Percentiles rank a stretch among this genome's conserved stretches.
These are phyloP conservation scores for Chrysogorgia sp. DNA, from an alignment of 92 coral and sea anemone genomes.

Conservation along the genomic window DNA sequence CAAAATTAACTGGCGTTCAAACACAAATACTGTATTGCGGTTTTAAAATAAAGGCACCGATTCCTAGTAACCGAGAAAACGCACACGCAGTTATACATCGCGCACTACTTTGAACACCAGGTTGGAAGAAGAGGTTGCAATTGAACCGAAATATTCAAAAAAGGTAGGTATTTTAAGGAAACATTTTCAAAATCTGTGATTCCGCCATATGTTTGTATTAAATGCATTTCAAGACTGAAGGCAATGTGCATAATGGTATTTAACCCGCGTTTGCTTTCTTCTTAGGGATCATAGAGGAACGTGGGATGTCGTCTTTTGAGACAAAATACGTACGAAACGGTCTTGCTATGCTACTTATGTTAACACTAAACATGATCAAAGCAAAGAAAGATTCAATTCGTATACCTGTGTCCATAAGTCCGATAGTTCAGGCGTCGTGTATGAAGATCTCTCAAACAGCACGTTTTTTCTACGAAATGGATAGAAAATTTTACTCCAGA, in stretches of 20 bases:
- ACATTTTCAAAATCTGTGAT: neutral
- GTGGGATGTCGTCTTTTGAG: neutral
- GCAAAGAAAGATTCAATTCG: conserved; percentile 5
- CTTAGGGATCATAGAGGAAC: conserved; percentile 14
- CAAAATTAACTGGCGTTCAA: neutral
- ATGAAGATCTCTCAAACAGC: neutral
- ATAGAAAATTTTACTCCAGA: conserved; percentile 25
- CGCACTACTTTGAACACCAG: neutral
- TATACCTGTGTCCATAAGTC: conserved; percentile 31
- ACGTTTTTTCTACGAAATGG: conserved; percentile 12
- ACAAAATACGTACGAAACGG: neutral
- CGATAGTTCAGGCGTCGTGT: conserved; percentile 18
- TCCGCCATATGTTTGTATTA: neutral
- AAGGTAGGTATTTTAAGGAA: neutral
- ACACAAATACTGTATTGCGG: conserved; percentile 28
- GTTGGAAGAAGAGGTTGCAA: neutral
- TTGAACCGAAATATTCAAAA: neutral
- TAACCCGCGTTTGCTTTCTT: neutral
- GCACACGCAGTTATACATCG: neutral
- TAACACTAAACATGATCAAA: neutral
- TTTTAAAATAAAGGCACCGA: conserved; percentile 17
- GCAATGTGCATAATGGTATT: no score
- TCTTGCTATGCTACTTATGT: neutral
- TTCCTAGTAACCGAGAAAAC: conserved; percentile 4
- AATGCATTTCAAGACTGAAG: no score